Evolutionary conservation across 2,797 vertebrate species (phyloP), one percentile per base, ranked within the genome.

Genomic region (Pseudomugil gertrudae): DNA sequence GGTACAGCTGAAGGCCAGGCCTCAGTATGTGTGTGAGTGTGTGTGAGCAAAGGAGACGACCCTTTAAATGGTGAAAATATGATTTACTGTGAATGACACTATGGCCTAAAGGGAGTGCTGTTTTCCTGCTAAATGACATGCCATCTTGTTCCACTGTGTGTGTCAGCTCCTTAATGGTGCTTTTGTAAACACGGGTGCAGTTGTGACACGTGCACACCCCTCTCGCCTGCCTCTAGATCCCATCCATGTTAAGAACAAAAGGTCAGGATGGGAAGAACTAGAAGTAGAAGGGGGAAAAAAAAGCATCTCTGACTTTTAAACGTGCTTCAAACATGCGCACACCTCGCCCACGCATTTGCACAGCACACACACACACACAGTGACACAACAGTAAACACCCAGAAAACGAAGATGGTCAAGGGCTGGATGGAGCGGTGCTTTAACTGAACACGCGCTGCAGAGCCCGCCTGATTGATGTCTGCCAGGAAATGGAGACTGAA

Each of bases 1-100:
- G 88, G 92, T 91, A 81, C 81, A 84, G 69, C 85, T 85, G 88
- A 92, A 91, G 87, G 85, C 79, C 78, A 72, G 79, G 80, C 85
- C 81, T 91, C 84, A 65, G 69, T 19, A 4, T 26, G 51, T 40
- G 64, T 68, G 60, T 54, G 36, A 58, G 66, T 51, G 36, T 54
- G 57, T 59, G 66, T 64, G 57, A 50, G 57, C 74, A 36, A 62
- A 74, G 74, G 85, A 78, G 53, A 66, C 57, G 51, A 77, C 88
- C 87, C 84, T 88, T 87, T 87, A 83, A 88, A 82, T 57, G 65
- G 66, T 80, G 66, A 78, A 79, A 83, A 70, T 70, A 63, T 72
- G 76, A 84, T 81, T 87, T 84, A 89, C 86, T 89, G 84, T 88
- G 85, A 88, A 83, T 68, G 79, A 81, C 76, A 67, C 66, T 38